Evolutionary conservation across 2,113 vertebrate species (phyloP), one percentile per base, ranked within the genome.

Genomic region (Phrynosoma platyrhinos): DNA sequence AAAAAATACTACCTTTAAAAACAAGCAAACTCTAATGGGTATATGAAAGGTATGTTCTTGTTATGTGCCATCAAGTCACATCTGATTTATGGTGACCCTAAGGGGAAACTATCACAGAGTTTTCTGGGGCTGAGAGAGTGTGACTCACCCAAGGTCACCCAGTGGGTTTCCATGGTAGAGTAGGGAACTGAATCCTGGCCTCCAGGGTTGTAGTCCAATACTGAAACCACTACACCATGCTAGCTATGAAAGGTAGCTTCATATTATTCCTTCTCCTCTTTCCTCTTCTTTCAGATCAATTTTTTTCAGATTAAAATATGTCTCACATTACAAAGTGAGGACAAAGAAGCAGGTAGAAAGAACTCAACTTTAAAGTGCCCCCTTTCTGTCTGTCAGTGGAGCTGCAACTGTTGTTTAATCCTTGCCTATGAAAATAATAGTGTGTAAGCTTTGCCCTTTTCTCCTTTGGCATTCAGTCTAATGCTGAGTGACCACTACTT

Each of bases 301-400:
- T 18, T n/a, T 77, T 74, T 62, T 85, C 84, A 36, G 10, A 30
- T 83, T 76, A 42, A 76, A 23, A 23, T n/a, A 85, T 85, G 66
- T 79, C 47, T 30, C 21, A 36, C 40, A 7, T 32, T 47, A 53
- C 47, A 55, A 69, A 79, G 42, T 69, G 52, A 36, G 52, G 23
- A 30, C 47, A 30, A 53, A 55, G 25, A 32, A 27, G 52, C 30
- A 32, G 30, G 27, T 7, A 77, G n/a, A 21, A 18, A 9, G 3
- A 40, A 21, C 40, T 21, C 25, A 68, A 20, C 25, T 86, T 66
- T 7, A 68, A 69, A 86, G 16, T 32, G 40, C 52, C 69, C 71
- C n/a, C 47, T 23, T 87, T 87, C 66, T 42, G 16, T 30, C 40
- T 66, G 30, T 86, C 52, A 52, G 68, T 79, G 66, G 14, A 53